A percentile compares a stretch with the other conserved stretches of the same genome.
phyloP scores from a whole-genome alignment of 2,888 invertebrate genomes.

The Drosophila anceps region DNA sequence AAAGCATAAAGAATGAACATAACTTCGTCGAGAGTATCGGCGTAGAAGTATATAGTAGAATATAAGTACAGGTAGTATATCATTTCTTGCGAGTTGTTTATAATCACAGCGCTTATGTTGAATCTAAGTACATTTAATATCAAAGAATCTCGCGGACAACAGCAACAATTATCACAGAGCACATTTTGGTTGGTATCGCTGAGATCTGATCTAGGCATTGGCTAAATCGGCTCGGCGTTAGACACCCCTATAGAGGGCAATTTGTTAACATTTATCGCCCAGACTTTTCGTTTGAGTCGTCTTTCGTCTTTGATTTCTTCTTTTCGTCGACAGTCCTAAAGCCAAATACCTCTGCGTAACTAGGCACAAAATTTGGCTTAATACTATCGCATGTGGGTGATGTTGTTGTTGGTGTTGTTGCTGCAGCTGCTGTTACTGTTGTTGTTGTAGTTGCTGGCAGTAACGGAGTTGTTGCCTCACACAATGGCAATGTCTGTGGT shows the following conservation, averaged over 20 bases:
- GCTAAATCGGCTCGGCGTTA: slow-evolving; percentile 14
- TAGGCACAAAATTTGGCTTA: slow-evolving; percentile 73
- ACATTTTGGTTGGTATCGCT: slow-evolving; percentile 50
- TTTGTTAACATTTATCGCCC: slow-evolving; percentile 58
- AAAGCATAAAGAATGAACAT: slow-evolving; percentile 8
- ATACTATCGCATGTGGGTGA: slow-evolving; percentile 59
- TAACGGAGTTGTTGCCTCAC: slow-evolving; percentile 56
- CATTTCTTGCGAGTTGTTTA: slow-evolving; percentile 49
- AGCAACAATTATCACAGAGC: slow-evolving; percentile 74
- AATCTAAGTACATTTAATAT: slow-evolving; percentile 52
- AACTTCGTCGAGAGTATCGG: slow-evolving; percentile 3
- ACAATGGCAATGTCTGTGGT: slow-evolving; percentile 48
- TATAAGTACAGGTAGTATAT: slow-evolving; percentile 48
- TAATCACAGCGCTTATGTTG: slow-evolving; percentile 71
- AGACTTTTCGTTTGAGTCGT: slow-evolving; percentile 39
- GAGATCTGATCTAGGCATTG: slow-evolving; percentile 24
- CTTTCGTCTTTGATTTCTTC: slow-evolving; percentile 54
- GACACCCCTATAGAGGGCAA: slow-evolving; percentile 5
- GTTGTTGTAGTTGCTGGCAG: slow-evolving; percentile 41
- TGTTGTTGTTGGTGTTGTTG: slow-evolving; percentile 37
- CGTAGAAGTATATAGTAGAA: background rate
- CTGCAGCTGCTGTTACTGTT: slow-evolving; percentile 15
- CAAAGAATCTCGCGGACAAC: slow-evolving; percentile 31
- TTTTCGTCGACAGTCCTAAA: slow-evolving; percentile 69
- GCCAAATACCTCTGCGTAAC: slow-evolving; percentile 73